Base-by-base conservation (phyloP, 1,140 invertebrate genomes). In the Zaprionus capensis region DNA sequence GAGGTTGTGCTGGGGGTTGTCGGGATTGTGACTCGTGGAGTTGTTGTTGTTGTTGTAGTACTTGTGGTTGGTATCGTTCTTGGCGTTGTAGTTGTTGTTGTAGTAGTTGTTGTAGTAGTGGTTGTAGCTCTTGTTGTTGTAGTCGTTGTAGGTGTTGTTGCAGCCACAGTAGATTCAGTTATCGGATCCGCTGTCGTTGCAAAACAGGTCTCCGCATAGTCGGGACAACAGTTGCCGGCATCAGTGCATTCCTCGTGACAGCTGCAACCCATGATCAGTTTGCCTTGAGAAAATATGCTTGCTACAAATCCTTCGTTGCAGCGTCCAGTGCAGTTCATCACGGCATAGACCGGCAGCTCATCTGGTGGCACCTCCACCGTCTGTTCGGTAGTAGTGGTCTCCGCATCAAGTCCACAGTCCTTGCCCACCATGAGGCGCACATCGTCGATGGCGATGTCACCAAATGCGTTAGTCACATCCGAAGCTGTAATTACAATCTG, bases 381-480 rank as follows among this genome's bases (percentile, higher is more conserved):
- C 34, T n/a, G 57, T 41, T 78, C 77, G 4, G 63, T 72, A 7
- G 67, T 88, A 26, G 75, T 87, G 7, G 57, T 79, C 15, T 20
- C 44, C 0, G 26, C 69, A n/a, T 44, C 17, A n/a, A 26, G 17
- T 5, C 72, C 67, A 55, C 91, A 92, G 1, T 84, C 87, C 2
- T 58, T 76, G 28, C 91, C 91, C 7, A 80, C 83, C 63, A 92
- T 75, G 31, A 92, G 59, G 12, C 80, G 76, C 0, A 92, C 85
- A 73, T 92, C 92, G 15, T 92, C 92, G 58, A 92, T 86, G 58
- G 92, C 92, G 15, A 92, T 91, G 55, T 92, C 92, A 1, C 88
- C 88, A 20, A 92, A 78, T 0, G 44, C 41, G 0, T 31, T 4
- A 0, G 11, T 64, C 0, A 75, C 80, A 49, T 80, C 65, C 7